Evolutionary conservation across 2,113 vertebrate species (phyloP).

Genomic region (Hoplias malabaricus): DNA sequence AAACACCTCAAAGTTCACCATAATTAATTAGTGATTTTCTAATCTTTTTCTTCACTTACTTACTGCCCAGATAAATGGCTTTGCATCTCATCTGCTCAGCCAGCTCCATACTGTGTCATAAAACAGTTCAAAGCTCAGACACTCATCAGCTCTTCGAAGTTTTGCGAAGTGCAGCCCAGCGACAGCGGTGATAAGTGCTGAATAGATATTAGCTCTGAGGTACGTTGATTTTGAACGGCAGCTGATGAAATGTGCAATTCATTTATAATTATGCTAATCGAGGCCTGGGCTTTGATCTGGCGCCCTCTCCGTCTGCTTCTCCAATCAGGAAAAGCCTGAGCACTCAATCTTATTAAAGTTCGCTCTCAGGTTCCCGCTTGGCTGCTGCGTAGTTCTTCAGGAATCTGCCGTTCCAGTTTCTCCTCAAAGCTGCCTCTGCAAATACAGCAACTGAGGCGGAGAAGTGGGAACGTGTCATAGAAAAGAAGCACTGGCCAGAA

Average conservation of each 20-base stretch:
- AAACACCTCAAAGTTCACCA: no score
- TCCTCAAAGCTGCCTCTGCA: not conserved
- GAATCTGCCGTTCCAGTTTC: conserved; percentile 9
- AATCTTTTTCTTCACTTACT: no score
- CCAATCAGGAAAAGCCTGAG: conserved; percentile 14
- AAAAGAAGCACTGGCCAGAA: not conserved
- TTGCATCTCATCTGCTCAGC: no score
- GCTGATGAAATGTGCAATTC: conserved; percentile 26
- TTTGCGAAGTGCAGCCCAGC: not conserved
- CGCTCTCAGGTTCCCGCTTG: conserved; percentile 29
- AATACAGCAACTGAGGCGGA: not conserved
- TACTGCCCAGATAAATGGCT: no score
- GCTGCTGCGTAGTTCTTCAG: not conserved
- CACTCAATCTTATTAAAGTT: conserved; percentile 32
- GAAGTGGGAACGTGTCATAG: not conserved
- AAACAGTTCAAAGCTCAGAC: no score
- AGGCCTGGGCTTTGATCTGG: conserved; percentile 34
- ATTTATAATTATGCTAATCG: conserved; percentile 31
- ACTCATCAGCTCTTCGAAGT: no score
- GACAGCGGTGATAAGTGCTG: not conserved
- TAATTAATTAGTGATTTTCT: no score
- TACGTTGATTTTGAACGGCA: not conserved
- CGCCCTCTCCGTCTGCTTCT: conserved; percentile 8
- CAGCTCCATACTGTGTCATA: no score
- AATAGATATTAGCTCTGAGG: conserved; percentile 5